These are phyloP conservation scores for Coptotermes formosanus DNA, from an alignment of 1,140 invertebrate genomes.

Conservation along the genomic window DNA sequence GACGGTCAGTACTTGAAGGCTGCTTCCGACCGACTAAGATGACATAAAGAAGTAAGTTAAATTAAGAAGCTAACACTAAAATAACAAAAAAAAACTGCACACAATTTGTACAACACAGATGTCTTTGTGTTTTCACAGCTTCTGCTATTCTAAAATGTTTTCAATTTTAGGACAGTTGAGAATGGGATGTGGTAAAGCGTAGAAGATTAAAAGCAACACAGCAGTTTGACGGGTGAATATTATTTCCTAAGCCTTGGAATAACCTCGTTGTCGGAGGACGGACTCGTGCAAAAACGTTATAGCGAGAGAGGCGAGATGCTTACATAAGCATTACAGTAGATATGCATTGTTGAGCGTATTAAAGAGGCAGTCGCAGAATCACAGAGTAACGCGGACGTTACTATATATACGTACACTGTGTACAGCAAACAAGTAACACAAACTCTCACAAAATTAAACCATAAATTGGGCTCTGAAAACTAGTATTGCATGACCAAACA, in stretches of 20 bases:
- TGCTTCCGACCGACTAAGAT: neutral
- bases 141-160: neutral
- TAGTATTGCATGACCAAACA: no score
- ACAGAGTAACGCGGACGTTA: no score
- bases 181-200: neutral
- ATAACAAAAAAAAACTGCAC: neutral
- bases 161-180: neutral
- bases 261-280: neutral
- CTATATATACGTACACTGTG: no score
- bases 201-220: neutral
- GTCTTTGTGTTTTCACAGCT: neutral
- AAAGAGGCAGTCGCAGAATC: no score
- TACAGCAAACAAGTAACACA: no score
- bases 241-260: neutral
- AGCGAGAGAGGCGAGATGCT: no score
- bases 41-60: neutral
- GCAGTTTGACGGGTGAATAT: neutral
- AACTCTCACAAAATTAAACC: no score
- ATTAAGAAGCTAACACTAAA: neutral
- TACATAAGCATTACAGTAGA: no score
- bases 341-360: no score
- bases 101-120: neutral
- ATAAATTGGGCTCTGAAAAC: no score
- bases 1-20: neutral
- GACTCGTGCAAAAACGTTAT: neutral